A percentile compares a stretch with the other conserved stretches of the same genome.
These are phyloP conservation scores for Nothura maculosa DNA, from an alignment of 2,797 vertebrate genomes.

Conservation along the genomic window DNA sequence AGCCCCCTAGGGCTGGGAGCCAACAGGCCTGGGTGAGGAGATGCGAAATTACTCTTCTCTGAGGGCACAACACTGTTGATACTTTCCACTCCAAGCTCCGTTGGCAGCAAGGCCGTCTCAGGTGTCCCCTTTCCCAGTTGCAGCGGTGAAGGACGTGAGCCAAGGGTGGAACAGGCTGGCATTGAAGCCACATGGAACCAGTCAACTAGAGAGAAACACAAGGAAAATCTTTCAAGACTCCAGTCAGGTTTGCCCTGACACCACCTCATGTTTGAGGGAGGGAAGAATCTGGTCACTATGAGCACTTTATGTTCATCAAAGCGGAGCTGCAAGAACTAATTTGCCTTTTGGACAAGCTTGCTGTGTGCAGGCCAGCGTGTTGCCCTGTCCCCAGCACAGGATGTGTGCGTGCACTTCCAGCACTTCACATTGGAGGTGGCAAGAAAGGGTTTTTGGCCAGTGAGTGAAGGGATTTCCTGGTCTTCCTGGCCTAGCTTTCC, in stretches of 20 bases:
- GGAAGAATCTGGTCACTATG: conserved; percentile 60
- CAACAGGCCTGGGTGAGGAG: not conserved
- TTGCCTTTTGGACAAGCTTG: conserved; percentile 55
- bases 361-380: not conserved
- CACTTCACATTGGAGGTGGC: not conserved
- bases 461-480: not conserved
- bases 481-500: not conserved
- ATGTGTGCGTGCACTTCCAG: not conserved
- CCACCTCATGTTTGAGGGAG: conserved; percentile 52
- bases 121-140: conserved; percentile 24
- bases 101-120: not conserved
- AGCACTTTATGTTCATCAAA: conserved; percentile 69
- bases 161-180: not conserved
- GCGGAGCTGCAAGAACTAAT: conserved; percentile 69
- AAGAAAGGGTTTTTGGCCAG: not conserved
- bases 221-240: conserved; percentile 48
- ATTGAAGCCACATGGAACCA: not conserved
- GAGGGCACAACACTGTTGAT: not conserved
- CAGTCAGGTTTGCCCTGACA: conserved; percentile 62
- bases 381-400: not conserved
- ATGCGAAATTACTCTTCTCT: not conserved
- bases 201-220: conserved; percentile 53
- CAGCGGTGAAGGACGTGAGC: conserved; percentile 14
- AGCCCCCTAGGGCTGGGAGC: not conserved
- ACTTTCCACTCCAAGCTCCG: not conserved